phyloP scores from a whole-genome alignment of 2,113 vertebrate genomes.

The Spea multiplicata region DNA sequence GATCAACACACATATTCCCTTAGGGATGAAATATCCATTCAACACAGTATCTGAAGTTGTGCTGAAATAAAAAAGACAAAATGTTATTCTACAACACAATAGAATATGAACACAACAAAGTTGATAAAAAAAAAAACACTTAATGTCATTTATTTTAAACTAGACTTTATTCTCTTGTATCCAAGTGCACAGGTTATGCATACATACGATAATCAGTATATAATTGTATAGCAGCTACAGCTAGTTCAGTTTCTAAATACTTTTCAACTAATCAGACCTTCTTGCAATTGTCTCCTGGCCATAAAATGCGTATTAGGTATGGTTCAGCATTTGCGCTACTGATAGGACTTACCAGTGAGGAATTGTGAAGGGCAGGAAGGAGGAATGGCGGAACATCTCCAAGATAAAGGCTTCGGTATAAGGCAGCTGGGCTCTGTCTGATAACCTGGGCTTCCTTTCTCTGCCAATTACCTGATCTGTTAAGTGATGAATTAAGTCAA shows the following conservation, averaged over 20 bases:
- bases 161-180: too few relatives aligned
- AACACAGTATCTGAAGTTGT: slow-evolving; percentile 77
- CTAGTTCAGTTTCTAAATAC: background rate
- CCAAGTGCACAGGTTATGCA: too few relatives aligned
- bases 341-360: slow-evolving; percentile 79
- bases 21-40: slow-evolving; percentile 85
- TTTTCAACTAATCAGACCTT: background rate
- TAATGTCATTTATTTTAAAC: too few relatives aligned
- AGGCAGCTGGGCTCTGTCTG: slow-evolving; percentile 69
- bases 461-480: slow-evolving; percentile 74
- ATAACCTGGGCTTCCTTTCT: slow-evolving; percentile 67
- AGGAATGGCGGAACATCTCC: slow-evolving; percentile 84
- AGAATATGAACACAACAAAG: too few relatives aligned
- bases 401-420: slow-evolving; percentile 85
- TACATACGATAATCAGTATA: too few relatives aligned
- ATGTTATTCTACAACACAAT: background rate
- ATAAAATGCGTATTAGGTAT: too few relatives aligned
- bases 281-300: too few relatives aligned
- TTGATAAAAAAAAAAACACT: too few relatives aligned
- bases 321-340: too few relatives aligned
- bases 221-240: too few relatives aligned
- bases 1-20: slow-evolving; percentile 85
- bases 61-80: slow-evolving; percentile 61
- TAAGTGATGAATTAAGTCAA: background rate
- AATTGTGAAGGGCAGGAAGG: slow-evolving; percentile 88